These are phyloP conservation scores for Troides oblongomaculatus DNA, from an alignment of 2,888 invertebrate genomes.

Conservation along the genomic window DNA sequence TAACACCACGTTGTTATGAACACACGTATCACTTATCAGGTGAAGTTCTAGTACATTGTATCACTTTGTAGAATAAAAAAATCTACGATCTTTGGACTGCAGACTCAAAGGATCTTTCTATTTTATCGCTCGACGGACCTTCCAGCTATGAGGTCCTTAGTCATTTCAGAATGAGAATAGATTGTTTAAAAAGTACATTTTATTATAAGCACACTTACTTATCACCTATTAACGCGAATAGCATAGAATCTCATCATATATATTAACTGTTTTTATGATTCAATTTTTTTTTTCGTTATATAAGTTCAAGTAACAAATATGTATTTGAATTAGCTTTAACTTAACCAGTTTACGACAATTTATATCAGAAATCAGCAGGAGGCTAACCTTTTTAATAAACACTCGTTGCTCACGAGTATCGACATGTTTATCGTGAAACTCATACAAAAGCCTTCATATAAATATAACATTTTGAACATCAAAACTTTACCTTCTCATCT, in stretches of 20 bases:
- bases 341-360: neutral
- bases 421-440: neutral
- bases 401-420: neutral
- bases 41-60: too few relatives aligned
- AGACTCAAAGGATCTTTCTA: too few relatives aligned
- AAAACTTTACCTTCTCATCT: neutral
- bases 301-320: neutral
- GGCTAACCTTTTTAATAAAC: slow-evolving; percentile 4
- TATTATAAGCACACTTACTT: neutral
- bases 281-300: neutral
- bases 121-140: too few relatives aligned
- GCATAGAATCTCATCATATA: neutral
- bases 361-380: slow-evolving; percentile 11
- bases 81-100: too few relatives aligned
- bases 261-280: neutral
- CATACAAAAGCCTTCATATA: neutral
- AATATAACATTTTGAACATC: neutral
- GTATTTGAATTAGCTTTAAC: neutral
- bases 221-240: neutral
- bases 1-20: too few relatives aligned
- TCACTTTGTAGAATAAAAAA: too few relatives aligned
- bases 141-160: too few relatives aligned
- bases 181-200: neutral
- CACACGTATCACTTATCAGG: too few relatives aligned
- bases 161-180: too few relatives aligned